These are phyloP conservation scores for Indicator indicator DNA, from an alignment of 2,113 vertebrate species.

Conservation along the genomic window DNA sequence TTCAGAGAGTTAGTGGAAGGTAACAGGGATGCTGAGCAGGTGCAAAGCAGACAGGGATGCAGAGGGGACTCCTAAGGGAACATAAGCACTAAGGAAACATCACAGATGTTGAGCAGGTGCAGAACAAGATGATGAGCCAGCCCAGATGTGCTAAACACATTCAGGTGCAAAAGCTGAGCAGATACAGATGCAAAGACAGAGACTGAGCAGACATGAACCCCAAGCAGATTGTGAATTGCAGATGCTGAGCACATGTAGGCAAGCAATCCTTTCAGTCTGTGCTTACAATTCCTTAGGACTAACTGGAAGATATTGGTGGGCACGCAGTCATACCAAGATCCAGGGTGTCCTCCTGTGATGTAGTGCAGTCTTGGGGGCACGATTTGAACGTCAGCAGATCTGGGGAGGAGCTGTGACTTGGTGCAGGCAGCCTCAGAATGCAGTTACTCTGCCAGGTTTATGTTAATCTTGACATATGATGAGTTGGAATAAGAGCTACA, in stretches of 20 bases:
- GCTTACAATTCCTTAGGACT: neutral
- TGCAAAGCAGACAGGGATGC: neutral
- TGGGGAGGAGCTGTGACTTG: constrained; percentile 21
- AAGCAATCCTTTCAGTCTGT: neutral
- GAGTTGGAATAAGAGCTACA: constrained; percentile 48
- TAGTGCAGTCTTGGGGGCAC: neutral
- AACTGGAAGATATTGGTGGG: neutral
- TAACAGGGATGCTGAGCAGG: neutral
- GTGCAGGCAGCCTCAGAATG: constrained; percentile 36
- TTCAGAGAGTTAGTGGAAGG: neutral
- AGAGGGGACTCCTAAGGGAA: neutral
- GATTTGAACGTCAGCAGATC: neutral
- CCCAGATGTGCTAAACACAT: constrained; percentile 22
- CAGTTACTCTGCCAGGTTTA: constrained; percentile 51
- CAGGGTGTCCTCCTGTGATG: neutral
- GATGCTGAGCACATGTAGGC: constrained; percentile 32
- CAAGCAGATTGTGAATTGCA: constrained; percentile 9
- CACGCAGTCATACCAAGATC: neutral
- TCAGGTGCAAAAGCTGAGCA: constrained; percentile 40
- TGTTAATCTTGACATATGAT: constrained; percentile 58
- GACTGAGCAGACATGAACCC: constrained; percentile 19
- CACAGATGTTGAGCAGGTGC: constrained; percentile 42
- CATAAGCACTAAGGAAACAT: neutral
- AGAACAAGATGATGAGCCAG: constrained; percentile 30
- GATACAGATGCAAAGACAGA: constrained; percentile 54